Evolutionary conservation across 2,113 vertebrate genomes (phyloP).

Genomic region (Eira barbara): DNA sequence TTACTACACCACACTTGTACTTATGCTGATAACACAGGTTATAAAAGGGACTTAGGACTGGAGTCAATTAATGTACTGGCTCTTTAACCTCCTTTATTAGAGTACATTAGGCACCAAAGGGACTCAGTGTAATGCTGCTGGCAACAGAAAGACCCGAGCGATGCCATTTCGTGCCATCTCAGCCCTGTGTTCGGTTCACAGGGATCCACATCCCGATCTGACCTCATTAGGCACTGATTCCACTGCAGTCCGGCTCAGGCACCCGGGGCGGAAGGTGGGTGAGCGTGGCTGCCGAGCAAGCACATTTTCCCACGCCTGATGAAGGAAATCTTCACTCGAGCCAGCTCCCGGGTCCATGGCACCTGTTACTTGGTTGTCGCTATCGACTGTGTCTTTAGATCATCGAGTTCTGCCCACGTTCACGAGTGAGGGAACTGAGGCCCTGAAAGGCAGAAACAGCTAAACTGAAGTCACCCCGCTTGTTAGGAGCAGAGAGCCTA

Average conservation of each 20-base stretch:
- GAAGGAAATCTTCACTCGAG: not conserved
- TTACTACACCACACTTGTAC: slow-evolving; percentile 82
- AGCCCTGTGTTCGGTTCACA: slow-evolving; percentile 68
- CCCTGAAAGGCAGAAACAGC: not conserved
- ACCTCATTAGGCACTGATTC: slow-evolving; percentile 77
- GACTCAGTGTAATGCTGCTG: slow-evolving; percentile 73
- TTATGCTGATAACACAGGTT: slow-evolving; percentile 90
- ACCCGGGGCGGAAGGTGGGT: not conserved
- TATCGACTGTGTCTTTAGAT: not conserved
- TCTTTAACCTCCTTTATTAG: slow-evolving; percentile 88
- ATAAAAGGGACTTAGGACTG: slow-evolving; percentile 83
- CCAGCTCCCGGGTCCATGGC: rapidly evolving
- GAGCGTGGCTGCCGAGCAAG: not conserved
- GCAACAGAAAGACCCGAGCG: slow-evolving; percentile 75
- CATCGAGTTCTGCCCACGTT: not conserved
- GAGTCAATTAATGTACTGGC: slow-evolving; percentile 86
- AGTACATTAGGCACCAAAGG: slow-evolving; percentile 76
- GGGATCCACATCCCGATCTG: slow-evolving; percentile 58
- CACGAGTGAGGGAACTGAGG: not conserved
- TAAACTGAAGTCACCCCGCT: not conserved
- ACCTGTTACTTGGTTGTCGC: not conserved
- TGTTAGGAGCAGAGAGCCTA: not conserved
- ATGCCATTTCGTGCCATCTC: slow-evolving; percentile 72
- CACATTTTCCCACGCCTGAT: not conserved
- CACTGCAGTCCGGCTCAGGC: slow-evolving; percentile 51